Base-by-base conservation (phyloP, 2,797 vertebrate species). In the Amazona ochrocephala region DNA sequence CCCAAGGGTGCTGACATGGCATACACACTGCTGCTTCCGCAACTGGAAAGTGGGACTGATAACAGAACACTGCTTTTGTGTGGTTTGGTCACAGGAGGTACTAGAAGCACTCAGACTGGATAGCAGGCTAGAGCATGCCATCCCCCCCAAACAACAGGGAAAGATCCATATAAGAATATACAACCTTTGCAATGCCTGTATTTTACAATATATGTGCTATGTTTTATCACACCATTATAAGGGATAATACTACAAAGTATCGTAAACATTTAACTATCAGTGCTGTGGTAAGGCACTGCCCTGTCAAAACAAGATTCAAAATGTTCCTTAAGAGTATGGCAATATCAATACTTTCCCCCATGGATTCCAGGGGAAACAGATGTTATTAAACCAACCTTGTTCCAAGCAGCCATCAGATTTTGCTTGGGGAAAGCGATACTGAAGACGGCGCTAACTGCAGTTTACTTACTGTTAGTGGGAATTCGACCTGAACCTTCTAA, bases 351-450 rank as follows among this genome's bases (percentile, higher is more conserved):
- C 92, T 61, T 91, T 14, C 39, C 92, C 93, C 72, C 32, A 18
- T 86, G 47, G 89, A 95, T 85, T 92, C 77, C 50, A 90, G 67
- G 70, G 86, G 74, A 91, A 95, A 84, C 86, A 91, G 89, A 93
- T 92, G 95, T 92, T 96, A 97, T 94, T 96, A 97, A 95, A 94
- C 50, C 78, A 91, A 91, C n/a, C 75, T 68, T 72, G 72, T 42
- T 88, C 65, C 74, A 84, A 87, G 77, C 1, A 83, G 74, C 79
- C 80, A 56, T 87, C 81, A 85, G 62, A 76, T 87, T 95, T 92
- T 80, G 80, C 91, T 74, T 56, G 79, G 62, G 84, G 81, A 34
- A 91, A 93, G 93, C 12, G 7, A 88, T 60, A 65, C 2, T 29
- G 82, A 87, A 90, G 90, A 56, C 11, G 58, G 68, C 48, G 75